Evolutionary conservation across 2,888 invertebrate genomes (phyloP), one percentile per base, ranked within the genome.

Genomic region (Cylindroiulus punctatus): DNA sequence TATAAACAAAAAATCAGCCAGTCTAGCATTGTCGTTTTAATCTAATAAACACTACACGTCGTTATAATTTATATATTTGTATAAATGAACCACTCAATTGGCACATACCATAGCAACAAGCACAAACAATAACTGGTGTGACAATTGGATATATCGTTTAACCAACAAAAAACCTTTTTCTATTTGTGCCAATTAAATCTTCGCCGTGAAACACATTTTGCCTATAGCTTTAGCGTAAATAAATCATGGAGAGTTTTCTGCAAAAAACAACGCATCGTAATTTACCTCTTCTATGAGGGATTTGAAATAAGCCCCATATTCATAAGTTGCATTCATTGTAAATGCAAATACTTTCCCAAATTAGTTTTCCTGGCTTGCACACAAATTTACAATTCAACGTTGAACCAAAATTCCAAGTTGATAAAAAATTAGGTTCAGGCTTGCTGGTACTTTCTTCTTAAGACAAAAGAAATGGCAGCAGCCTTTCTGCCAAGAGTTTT

Each of bases 381-480:
- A 65, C 22, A 65, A 65, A 65, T 65, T 65, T 22, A 65, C 57
- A 65, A 65, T 65, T 65, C 57, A 65, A 26, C n/a, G 5, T 26
- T 22, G n/a, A 5, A 10, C 22, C 19, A 22, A 22, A 65, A 22
- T 22, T 19, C 12, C 57, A 65, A 65, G 22, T 65, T 65, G n/a
- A 1, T 52, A 52, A 65, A 57, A 57, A 22, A 65, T 7, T 5
- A 7, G 22, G 1, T 3, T 22, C 8, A 22, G 8, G 57, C 57
- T 65, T 65, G 1, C n/a, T 65, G 19, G 57, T 65, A 65, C 22
- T 65, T 65, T 22, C 57, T 22, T 65, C 57, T 44, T 65, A 65
- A 65, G 57, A 65, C 57, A 65, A 65, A 65, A 65, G 57, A 65
- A 22, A 65, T 19, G 22, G 12, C 57, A 65, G 57, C 22, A 65